Percentiles rank a stretch among this genome's conserved stretches.
Evolutionary conservation across 2,113 vertebrate species (phyloP).

Genomic region (Piaya cayana): DNA sequence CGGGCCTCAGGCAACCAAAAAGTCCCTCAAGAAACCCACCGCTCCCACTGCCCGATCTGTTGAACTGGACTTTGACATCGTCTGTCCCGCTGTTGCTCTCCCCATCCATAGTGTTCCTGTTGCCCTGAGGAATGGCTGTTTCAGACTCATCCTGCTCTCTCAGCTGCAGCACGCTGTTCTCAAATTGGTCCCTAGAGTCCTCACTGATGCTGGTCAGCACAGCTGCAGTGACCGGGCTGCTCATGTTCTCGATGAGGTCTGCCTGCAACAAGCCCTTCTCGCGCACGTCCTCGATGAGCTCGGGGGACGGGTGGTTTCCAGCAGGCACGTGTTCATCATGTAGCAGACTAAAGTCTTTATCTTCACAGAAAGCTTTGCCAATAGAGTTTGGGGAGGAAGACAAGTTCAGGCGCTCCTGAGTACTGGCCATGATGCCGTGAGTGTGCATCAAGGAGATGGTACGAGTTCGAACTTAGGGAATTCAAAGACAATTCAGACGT

Average conservation of each 20-base stretch:
- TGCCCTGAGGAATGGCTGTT: slow-evolving; percentile 74
- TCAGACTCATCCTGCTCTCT: slow-evolving; percentile 89
- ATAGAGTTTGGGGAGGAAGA: slow-evolving; percentile 85
- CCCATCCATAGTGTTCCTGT: slow-evolving; percentile 75
- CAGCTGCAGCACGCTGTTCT: slow-evolving; percentile 96
- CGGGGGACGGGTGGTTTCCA: slow-evolving; percentile 75
- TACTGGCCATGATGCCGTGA: slow-evolving; percentile 92
- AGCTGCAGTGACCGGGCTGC: slow-evolving; percentile 81
- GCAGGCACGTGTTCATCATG: slow-evolving; percentile 74
- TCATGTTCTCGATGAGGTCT: slow-evolving; percentile 68
- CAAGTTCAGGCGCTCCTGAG: slow-evolving; percentile 92
- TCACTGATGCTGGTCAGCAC: slow-evolving; percentile 86
- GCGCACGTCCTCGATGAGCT: slow-evolving; percentile 85
- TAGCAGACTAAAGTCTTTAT: slow-evolving; percentile 71
- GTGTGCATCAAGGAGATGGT: slow-evolving; percentile 80
- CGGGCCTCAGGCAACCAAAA: slow-evolving; percentile 93
- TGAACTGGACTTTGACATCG: slow-evolving; percentile 95
- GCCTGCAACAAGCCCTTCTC: slow-evolving; percentile 74
- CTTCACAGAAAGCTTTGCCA: slow-evolving; percentile 86
- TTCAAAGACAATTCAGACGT: background rate
- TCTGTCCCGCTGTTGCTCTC: slow-evolving; percentile 73
- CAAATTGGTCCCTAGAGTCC: slow-evolving; percentile 92
- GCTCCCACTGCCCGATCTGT: slow-evolving; percentile 81
- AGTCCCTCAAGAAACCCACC: slow-evolving; percentile 96
- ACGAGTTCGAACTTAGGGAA: slow-evolving; percentile 58